Evolutionary conservation across 2,113 vertebrate genomes (phyloP).

Genomic region (Sakesphorus luctuosus): DNA sequence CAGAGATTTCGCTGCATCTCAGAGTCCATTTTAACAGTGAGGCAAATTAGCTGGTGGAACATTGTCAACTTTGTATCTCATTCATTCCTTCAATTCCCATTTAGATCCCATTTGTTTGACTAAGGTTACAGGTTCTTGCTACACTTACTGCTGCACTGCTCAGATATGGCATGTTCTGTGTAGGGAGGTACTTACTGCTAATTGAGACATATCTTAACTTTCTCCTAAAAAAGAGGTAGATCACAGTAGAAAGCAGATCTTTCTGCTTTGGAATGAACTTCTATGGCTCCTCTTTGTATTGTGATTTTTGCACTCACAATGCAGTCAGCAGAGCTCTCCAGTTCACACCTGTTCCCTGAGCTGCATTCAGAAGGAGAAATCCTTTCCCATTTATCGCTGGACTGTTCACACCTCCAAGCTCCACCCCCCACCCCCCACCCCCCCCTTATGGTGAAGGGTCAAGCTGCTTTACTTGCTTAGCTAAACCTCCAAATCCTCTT

Average conservation of each 20-base stretch:
- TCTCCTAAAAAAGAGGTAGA: background rate
- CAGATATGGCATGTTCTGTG: background rate
- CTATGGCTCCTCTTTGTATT: accelerated
- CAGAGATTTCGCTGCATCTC: background rate
- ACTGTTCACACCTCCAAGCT: background rate
- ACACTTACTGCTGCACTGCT: background rate
- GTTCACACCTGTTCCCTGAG: background rate
- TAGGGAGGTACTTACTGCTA: background rate
- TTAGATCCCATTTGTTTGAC: background rate
- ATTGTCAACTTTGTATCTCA: background rate
- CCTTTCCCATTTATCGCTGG: background rate
- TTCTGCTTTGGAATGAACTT: background rate
- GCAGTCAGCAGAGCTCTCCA: background rate
- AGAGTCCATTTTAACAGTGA: background rate
- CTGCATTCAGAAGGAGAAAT: background rate
- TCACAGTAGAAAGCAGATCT: background rate
- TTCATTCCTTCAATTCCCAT: background rate
- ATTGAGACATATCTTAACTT: background rate
- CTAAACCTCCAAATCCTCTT: background rate
- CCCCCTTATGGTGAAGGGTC: background rate
- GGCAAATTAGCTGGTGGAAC: background rate
- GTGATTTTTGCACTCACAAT: background rate
- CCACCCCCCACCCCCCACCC: too few relatives aligned
- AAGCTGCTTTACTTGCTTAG: background rate
- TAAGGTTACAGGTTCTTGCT: background rate